phyloP scores from a whole-genome alignment of 2,888 invertebrate species.

The Chrysomela aeneicollis region DNA sequence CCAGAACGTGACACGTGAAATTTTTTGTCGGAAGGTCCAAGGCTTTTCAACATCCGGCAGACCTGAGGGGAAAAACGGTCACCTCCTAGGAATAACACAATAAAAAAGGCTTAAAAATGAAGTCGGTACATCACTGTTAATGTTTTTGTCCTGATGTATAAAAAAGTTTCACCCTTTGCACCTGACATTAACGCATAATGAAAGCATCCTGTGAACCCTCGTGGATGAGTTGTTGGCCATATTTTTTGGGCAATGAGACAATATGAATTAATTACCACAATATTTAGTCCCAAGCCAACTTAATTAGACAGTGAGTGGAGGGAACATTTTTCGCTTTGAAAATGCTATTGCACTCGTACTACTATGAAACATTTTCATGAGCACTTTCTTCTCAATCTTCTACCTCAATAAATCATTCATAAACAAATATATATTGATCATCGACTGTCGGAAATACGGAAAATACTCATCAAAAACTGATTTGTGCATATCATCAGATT shows the following conservation, averaged over 20 bases:
- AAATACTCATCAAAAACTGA: too few species aligned
- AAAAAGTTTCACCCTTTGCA: slow-evolving; percentile 46
- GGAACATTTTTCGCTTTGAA: neutral
- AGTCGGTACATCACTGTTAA: slow-evolving; percentile 33
- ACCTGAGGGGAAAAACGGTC: slow-evolving; percentile 15
- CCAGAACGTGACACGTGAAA: neutral
- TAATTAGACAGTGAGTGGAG: neutral
- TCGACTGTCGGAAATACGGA: too few species aligned
- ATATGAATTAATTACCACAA: neutral
- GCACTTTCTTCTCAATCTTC: too few species aligned
- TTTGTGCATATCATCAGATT: too few species aligned
- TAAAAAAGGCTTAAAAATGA: slow-evolving; percentile 38
- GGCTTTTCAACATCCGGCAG: neutral
- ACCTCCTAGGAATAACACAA: slow-evolving; percentile 32
- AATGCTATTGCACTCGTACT: neutral
- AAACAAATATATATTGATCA: too few species aligned
- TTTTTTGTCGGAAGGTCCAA: neutral
- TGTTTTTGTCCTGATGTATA: slow-evolving; percentile 41
- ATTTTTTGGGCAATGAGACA: slow-evolving; percentile 35
- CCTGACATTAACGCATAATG: slow-evolving; percentile 44
- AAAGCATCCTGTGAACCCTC: slow-evolving; percentile 34
- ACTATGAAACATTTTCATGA: neutral
- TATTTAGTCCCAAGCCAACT: neutral
- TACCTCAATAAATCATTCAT: too few species aligned
- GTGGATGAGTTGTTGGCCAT: slow-evolving; percentile 43